Evolutionary conservation across 1,140 invertebrate genomes (phyloP), one percentile per base, ranked within the genome.

Genomic region (Agrilus planipennis): DNA sequence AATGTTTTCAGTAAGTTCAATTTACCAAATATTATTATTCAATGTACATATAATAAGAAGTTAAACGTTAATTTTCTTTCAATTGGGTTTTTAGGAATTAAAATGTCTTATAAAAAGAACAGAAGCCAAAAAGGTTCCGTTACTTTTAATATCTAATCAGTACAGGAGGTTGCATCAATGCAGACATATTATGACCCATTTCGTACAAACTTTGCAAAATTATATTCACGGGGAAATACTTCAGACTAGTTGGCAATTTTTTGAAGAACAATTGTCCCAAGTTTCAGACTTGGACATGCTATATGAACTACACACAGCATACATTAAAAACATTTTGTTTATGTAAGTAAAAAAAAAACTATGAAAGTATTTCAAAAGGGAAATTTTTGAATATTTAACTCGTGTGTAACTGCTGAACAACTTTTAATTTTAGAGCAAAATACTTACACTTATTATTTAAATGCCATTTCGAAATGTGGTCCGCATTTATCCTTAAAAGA

Each of bases 161-260:
- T 79, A 75, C 54, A 65, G 70, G 27, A 65, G 68, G 12, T 44
- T 82, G 14, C 80, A 84, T 49, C 58, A 77, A 18, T 76, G 73
- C 43, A 65, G 81, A 2, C 77, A 83, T 51, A 70, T 78, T 15
- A 79, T 85, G 73, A 75, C 75, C 28, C 79, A 82, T 34, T 73
- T 84, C 49, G 71, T 83, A 39, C 71, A 76, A 37, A 75, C 78
- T 0, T 52, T 84, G 7, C 77, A 82, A 48, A 81, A 75, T 57
- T 81, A 84, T 54, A 64, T 84, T 27, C 76, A 75, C 0, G 76
- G 76, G 3, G 79, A 74, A 34, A 80, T 81, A 4, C 62, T 84
- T 3, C 71, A 79, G 27, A 67, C 69, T 1, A 79, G 77, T 14
- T 85, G 81, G 80, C 67, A 68, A 2, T 67, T 73, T 29, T 81